Conservation (phyloP, 2,797 vertebrate species). For the Heteromormyrus szaboi region DNA sequence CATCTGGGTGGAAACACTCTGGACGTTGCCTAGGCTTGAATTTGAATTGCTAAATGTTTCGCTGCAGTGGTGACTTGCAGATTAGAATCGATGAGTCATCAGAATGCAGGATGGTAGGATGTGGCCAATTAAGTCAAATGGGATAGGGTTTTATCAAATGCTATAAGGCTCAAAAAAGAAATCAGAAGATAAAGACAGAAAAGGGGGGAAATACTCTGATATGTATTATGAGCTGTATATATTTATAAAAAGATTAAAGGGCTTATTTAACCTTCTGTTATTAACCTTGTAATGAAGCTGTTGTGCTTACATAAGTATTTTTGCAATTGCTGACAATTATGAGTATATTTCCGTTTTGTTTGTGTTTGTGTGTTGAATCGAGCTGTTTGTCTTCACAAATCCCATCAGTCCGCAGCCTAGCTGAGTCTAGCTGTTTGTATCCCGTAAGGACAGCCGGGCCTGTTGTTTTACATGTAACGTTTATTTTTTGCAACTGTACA, state of each 20-base stretch:
- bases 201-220: constrained; percentile 16
- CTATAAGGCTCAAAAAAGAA: constrained; percentile 30
- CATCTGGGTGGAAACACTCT: constrained; percentile 25
- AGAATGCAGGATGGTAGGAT: constrained; percentile 35
- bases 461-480: neutral
- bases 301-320: neutral
- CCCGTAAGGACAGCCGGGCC: neutral
- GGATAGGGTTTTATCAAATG: constrained; percentile 40
- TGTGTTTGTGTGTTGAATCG: neutral
- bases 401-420: neutral
- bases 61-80: constrained; percentile 39
- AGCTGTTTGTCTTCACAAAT: neutral
- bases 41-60: constrained; percentile 49
- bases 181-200: constrained; percentile 15
- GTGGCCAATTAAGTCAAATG: constrained; percentile 41
- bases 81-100: constrained; percentile 50
- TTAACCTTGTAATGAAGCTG: constrained; percentile 19
- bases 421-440: neutral
- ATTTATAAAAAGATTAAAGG: constrained; percentile 24
- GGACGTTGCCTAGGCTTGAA: constrained; percentile 18
- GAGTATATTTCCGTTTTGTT: neutral
- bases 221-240: constrained; percentile 27
- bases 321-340: neutral
- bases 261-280: constrained; percentile 7
- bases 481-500: constrained; percentile 8